These are phyloP conservation scores for Onthophagus taurus DNA, from an alignment of 1,140 invertebrate genomes.

Conservation along the genomic window DNA sequence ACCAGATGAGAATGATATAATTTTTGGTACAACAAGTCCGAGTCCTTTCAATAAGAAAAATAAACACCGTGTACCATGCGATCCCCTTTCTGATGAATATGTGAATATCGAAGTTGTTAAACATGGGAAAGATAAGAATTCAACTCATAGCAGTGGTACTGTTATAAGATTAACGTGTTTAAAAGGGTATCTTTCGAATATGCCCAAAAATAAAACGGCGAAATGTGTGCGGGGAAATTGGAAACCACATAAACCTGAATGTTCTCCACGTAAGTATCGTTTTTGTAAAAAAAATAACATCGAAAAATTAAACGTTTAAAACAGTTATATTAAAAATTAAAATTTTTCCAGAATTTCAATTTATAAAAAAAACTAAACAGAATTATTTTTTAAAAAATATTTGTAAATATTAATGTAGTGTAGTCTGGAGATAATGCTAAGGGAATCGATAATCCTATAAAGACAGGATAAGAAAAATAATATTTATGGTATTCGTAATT, in stretches of 20 bases:
- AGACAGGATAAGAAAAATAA: too few relatives aligned
- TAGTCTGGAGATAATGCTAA: too few relatives aligned
- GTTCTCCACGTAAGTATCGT: conserved; percentile 61
- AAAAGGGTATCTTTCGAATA: conserved; percentile 63
- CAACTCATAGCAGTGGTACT: conserved; percentile 53
- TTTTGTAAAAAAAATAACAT: too few relatives aligned
- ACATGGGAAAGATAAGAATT: conserved; percentile 48
- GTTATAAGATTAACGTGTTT: conserved; percentile 62
- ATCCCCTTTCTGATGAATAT: conserved; percentile 51
- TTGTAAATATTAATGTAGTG: too few relatives aligned
- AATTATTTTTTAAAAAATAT: too few relatives aligned
- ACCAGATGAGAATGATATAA: conserved; percentile 20
- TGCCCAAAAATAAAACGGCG: conserved; percentile 62
- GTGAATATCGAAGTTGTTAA: conserved; percentile 57
- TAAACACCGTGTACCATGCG: conserved; percentile 39
- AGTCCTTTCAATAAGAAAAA: conserved; percentile 34
- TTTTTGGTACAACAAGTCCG: conserved; percentile 15
- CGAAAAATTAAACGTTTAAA: neutral
- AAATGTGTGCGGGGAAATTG: conserved; percentile 69
- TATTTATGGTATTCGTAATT: too few relatives aligned
- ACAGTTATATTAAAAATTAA: conserved; percentile 1
- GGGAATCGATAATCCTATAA: too few relatives aligned
- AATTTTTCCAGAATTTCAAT: conserved; percentile 1
- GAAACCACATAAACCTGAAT: conserved; percentile 70
- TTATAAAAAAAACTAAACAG: neutral